These are phyloP conservation scores for Gonocerus acuteangulatus DNA, from an alignment of 2,888 invertebrate species.

Conservation along the genomic window DNA sequence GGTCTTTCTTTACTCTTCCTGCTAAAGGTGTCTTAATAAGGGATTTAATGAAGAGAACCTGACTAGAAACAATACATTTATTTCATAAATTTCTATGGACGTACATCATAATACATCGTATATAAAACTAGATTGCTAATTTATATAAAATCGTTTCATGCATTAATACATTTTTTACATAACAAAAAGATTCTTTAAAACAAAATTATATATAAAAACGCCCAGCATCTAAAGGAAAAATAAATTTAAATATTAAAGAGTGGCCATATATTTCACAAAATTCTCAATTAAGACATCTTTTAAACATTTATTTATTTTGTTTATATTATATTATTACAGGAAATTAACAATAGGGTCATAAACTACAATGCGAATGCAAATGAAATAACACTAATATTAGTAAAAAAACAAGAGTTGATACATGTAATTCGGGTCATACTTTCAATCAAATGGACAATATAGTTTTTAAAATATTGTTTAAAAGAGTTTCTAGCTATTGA, in stretches of 20 bases:
- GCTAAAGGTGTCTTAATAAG: no score
- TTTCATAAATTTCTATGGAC: conserved; percentile 29
- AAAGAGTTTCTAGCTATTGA: background rate
- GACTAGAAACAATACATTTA: conserved; percentile 32
- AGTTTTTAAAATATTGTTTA: conserved; percentile 4
- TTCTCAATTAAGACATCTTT: no score
- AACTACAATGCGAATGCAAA: no score
- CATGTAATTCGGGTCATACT: conserved; percentile 19
- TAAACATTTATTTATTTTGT: no score
- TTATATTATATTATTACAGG: no score
- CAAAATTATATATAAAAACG: conserved; percentile 4
- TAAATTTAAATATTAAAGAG: conserved; percentile 9
- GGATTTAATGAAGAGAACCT: background rate
- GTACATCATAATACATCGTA: conserved; percentile 28
- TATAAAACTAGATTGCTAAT: conserved; percentile 34
- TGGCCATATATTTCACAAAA: conserved; percentile 1
- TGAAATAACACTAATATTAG: no score
- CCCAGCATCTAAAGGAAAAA: no score
- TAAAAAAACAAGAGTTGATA: background rate
- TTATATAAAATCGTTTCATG: conserved; percentile 28
- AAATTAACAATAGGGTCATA: no score
- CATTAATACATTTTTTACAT: conserved; percentile 22
- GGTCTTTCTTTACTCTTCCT: no score
- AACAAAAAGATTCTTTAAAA: conserved; percentile 13
- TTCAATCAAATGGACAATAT: background rate